Percentiles rank a stretch among this genome's conserved stretches.
These are phyloP conservation scores for Deroptyus accipitrinus DNA, from an alignment of 2,113 vertebrate genomes.

Conservation along the genomic window DNA sequence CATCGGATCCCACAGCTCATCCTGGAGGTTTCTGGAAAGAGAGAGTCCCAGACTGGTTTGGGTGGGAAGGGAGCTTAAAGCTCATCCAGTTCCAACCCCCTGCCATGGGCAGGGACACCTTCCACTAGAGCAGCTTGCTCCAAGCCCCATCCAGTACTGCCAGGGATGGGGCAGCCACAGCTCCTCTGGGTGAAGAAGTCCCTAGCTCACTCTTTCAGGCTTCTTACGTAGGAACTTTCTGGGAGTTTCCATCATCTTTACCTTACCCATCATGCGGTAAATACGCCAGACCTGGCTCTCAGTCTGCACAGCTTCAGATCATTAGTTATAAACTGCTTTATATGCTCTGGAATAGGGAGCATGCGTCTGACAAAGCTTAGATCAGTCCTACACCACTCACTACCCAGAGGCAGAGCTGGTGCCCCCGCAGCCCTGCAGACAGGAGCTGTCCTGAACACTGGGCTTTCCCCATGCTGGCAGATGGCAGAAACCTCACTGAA, in stretches of 20 bases:
- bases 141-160: background rate
- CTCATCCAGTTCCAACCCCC: background rate
- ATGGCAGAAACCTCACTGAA: background rate
- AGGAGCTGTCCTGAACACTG: accelerated
- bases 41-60: background rate
- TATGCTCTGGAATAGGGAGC: background rate
- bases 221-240: background rate
- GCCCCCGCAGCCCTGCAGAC: background rate
- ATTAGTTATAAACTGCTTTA: accelerated
- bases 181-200: background rate
- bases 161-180: background rate
- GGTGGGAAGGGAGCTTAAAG: background rate
- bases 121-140: background rate
- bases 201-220: background rate
- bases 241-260: background rate
- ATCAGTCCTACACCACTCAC: accelerated
- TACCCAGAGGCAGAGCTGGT: background rate
- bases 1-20: background rate
- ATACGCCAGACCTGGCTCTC: accelerated
- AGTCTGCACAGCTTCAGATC: background rate
- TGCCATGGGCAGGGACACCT: background rate
- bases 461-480: background rate
- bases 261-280: background rate
- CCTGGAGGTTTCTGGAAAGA: background rate
- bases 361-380: background rate